These are phyloP conservation scores for Nyctereutes procyonoides DNA, from an alignment of 2,113 vertebrate species.

Conservation along the genomic window DNA sequence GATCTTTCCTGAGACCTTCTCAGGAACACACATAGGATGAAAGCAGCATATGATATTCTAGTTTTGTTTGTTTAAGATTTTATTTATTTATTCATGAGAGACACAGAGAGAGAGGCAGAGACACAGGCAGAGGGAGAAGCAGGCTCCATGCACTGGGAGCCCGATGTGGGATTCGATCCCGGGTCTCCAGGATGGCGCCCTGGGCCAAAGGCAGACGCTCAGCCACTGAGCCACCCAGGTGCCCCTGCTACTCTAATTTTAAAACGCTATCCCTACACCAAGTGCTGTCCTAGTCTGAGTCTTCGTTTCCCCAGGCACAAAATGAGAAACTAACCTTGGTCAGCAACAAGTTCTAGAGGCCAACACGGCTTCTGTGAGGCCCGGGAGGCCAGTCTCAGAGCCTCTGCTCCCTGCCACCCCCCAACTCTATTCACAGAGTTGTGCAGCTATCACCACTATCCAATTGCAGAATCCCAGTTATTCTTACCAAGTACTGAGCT, in stretches of 20 bases:
- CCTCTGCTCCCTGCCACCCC: neutral
- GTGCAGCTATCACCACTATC: neutral
- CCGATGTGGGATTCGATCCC: too few relatives aligned
- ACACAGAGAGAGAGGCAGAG: too few relatives aligned
- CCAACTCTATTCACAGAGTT: neutral
- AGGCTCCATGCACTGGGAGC: too few relatives aligned
- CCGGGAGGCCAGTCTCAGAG: neutral
- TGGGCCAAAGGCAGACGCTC: too few relatives aligned
- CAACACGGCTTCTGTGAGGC: neutral
- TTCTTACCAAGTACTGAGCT: neutral
- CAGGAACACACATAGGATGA: neutral
- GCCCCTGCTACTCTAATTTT: neutral
- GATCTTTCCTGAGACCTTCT: neutral
- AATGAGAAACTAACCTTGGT: neutral
- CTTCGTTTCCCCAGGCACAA: neutral
- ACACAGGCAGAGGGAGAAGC: too few relatives aligned
- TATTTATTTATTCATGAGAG: too few relatives aligned
- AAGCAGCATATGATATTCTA: neutral
- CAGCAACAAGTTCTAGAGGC: neutral
- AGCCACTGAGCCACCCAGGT: too few relatives aligned
- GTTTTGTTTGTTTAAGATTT: neutral
- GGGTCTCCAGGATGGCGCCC: too few relatives aligned
- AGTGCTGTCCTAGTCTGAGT: neutral
- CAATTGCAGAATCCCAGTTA: neutral
- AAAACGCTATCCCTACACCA: too few relatives aligned